Evolutionary conservation across 2,113 vertebrate species (phyloP).

Genomic region (Pteropus alecto): DNA sequence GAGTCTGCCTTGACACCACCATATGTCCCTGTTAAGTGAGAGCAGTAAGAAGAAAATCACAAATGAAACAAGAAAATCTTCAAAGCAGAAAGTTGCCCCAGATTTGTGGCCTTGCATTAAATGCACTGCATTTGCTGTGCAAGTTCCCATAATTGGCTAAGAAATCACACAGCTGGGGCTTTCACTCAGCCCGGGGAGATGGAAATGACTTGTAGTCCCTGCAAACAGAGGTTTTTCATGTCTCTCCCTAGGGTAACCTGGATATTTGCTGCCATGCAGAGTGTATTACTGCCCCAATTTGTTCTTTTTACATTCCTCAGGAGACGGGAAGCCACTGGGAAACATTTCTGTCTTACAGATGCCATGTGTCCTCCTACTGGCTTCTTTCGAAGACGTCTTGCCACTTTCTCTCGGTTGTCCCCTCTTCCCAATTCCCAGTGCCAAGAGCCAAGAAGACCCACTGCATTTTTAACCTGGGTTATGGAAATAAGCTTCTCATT

Average conservation of each 20-base stretch:
- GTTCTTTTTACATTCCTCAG: slow-evolving; percentile 36
- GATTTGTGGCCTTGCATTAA: slow-evolving; percentile 47
- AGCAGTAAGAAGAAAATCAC: background rate
- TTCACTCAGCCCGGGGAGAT: slow-evolving; percentile 4
- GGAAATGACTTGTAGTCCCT: background rate
- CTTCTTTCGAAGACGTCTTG: background rate
- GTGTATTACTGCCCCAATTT: slow-evolving; percentile 31
- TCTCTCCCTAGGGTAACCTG: background rate
- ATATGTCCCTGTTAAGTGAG: background rate
- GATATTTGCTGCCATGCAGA: slow-evolving; percentile 39
- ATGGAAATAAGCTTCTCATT: background rate
- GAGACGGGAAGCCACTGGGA: background rate
- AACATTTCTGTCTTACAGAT: background rate
- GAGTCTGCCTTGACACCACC: background rate
- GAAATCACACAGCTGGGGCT: slow-evolving; percentile 23
- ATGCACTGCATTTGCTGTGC: background rate
- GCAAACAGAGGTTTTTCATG: slow-evolving; percentile 9
- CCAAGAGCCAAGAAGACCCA: background rate
- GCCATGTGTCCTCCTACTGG: background rate
- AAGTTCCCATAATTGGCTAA: slow-evolving; percentile 41
- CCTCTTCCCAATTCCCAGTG: background rate
- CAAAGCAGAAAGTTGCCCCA: slow-evolving; percentile 41
- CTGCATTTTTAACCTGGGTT: background rate
- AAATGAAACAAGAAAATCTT: slow-evolving; percentile 49
- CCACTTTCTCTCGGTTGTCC: background rate